These are phyloP conservation scores for Isichthys henryi DNA, from an alignment of 2,113 vertebrate genomes.

Conservation along the genomic window DNA sequence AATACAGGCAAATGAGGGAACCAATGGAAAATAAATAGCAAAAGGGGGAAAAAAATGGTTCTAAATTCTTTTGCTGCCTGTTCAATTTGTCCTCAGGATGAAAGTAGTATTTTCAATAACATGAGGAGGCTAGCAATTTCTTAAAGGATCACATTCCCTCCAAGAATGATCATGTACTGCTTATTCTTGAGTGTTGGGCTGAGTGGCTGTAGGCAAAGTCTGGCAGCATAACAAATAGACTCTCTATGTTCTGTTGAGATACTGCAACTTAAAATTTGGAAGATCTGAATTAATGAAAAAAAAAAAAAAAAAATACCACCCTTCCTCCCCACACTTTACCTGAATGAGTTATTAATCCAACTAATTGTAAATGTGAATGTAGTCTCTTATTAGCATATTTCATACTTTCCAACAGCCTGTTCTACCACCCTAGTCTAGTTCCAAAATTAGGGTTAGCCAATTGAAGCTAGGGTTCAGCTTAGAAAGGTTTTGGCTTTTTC, in stretches of 20 bases:
- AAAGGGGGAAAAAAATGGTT: neutral
- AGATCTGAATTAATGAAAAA: neutral
- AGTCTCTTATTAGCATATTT: too few relatives aligned
- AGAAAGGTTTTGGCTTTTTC: too few relatives aligned
- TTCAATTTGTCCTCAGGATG: neutral
- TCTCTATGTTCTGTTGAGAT: neutral
- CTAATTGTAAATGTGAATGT: neutral
- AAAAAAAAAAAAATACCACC: neutral
- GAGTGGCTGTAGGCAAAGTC: neutral
- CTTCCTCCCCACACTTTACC: neutral
- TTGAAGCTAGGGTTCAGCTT: too few relatives aligned
- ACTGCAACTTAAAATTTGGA: neutral
- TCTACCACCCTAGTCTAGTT: too few relatives aligned
- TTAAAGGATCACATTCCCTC: neutral
- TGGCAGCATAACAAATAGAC: neutral
- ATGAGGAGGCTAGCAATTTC: neutral
- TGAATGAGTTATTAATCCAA: neutral
- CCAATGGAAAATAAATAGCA: neutral
- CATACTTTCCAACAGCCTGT: too few relatives aligned
- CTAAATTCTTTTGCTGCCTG: neutral
- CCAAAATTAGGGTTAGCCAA: too few relatives aligned
- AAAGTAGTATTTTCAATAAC: neutral
- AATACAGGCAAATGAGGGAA: neutral
- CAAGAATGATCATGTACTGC: neutral
- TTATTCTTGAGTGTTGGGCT: neutral